phyloP scores from a whole-genome alignment of 2,113 vertebrate genomes.

The Pelusios castaneus region DNA sequence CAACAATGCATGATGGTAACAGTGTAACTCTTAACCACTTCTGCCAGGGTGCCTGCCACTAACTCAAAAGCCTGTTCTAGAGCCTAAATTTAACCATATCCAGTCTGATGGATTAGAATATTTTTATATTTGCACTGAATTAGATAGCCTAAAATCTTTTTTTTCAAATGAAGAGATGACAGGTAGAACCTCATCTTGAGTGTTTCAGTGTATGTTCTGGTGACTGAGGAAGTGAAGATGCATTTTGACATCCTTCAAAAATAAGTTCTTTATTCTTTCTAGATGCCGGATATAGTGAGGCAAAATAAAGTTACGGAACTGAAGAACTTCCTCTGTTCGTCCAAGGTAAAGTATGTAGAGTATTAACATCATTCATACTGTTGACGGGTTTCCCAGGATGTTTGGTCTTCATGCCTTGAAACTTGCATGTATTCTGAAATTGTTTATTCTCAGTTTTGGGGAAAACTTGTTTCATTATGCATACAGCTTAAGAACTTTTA shows the following conservation, averaged over 20 bases:
- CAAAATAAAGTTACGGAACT: slow-evolving; percentile 63
- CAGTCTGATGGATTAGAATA: not conserved
- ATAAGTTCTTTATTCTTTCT: slow-evolving; percentile 10
- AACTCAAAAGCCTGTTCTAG: accelerated
- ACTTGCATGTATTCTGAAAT: not conserved
- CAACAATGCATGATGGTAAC: accelerated
- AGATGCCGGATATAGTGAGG: slow-evolving; percentile 76
- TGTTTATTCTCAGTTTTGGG: not conserved
- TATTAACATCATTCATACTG: not conserved
- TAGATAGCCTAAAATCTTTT: not conserved
- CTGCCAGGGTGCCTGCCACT: not conserved
- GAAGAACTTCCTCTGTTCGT: slow-evolving; percentile 62
- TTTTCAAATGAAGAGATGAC: not conserved
- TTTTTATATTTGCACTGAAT: not conserved
- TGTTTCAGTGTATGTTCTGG: not conserved
- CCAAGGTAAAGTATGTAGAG: slow-evolving; percentile 66
- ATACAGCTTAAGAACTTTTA: not conserved
- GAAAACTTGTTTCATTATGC: not conserved
- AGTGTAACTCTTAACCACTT: not conserved
- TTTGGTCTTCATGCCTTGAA: not conserved
- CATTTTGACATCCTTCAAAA: not conserved
- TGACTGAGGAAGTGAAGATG: not conserved
- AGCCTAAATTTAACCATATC: not conserved
- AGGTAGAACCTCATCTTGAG: not conserved
- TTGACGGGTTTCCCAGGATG: not conserved